Conservation (phyloP, 2,888 invertebrate genomes). For the Ethmia dodecea region DNA sequence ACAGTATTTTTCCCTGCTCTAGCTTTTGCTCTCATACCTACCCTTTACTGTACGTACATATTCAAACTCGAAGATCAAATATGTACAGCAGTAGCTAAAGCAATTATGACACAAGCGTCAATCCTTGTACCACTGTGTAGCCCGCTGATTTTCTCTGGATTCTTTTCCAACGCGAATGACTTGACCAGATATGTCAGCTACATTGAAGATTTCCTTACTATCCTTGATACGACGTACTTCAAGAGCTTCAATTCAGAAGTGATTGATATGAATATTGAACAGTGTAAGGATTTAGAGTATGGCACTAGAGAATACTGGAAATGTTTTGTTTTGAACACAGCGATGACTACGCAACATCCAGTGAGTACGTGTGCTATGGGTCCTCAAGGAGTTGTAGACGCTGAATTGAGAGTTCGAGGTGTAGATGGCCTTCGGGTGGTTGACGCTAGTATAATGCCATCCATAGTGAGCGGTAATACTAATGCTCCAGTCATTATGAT, state of each 20-base stretch:
- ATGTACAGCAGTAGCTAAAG: constrained; percentile 23
- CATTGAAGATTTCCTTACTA: constrained; percentile 28
- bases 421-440: constrained; percentile 57
- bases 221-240: constrained; percentile 34
- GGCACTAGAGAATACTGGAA: constrained; percentile 38
- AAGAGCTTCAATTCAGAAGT: constrained; percentile 25
- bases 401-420: constrained; percentile 1
- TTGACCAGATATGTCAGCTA: constrained; percentile 28
- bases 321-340: constrained; percentile 46
- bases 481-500: constrained; percentile 80
- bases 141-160: constrained; percentile 32
- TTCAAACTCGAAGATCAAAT: constrained; percentile 26
- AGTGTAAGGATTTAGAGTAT: constrained; percentile 27
- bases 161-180: constrained; percentile 28
- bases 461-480: constrained; percentile 76
- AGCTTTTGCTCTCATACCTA: constrained; percentile 20
- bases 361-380: constrained; percentile 50
- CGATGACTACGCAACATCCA: constrained; percentile 77
- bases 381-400: constrained; percentile 18
- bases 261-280: constrained; percentile 21
- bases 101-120: constrained; percentile 18
- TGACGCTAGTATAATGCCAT: constrained; percentile 81
- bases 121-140: constrained; percentile 20
- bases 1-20: constrained; percentile 23
- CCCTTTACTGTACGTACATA: constrained; percentile 25